Conservation (phyloP, 1,140 invertebrate genomes). For the Alviniconcha marisindica region DNA sequence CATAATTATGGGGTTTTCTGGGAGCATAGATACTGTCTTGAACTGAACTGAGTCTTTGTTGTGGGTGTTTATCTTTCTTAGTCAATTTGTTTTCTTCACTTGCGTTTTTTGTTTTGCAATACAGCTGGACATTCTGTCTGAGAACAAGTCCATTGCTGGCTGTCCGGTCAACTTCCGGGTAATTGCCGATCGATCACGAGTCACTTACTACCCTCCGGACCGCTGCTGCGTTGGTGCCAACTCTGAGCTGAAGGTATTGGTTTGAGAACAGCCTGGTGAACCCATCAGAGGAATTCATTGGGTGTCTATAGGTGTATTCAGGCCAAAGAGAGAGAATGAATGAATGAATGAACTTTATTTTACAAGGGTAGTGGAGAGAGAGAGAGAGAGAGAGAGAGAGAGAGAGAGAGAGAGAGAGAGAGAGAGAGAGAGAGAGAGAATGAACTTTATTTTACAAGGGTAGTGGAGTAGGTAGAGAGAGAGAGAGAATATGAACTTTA, state of each 20-base stretch:
- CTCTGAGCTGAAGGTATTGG: constrained; percentile 95
- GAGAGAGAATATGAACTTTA: too few relatives aligned
- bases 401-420: too few relatives aligned
- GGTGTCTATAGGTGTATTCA: too few relatives aligned
- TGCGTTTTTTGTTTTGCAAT: background rate
- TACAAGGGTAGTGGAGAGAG: too few relatives aligned
- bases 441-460: too few relatives aligned
- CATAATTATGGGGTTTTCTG: too few relatives aligned
- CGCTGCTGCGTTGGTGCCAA: constrained; percentile 95
- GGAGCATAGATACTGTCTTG: too few relatives aligned
- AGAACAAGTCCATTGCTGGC: constrained; percentile 81
- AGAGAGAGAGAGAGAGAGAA: too few relatives aligned
- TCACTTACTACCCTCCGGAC: constrained; percentile 77
- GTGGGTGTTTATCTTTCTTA: background rate
- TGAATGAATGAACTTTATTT: too few relatives aligned
- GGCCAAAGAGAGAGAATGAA: too few relatives aligned
- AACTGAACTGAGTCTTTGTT: background rate
- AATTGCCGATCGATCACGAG: constrained; percentile 87
- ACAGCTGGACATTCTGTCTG: constrained; percentile 82
- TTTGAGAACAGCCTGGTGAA: too few relatives aligned
- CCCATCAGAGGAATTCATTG: too few relatives aligned
- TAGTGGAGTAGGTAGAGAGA: background rate
- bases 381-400: background rate
- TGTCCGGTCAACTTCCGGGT: constrained; percentile 90
- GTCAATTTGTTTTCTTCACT: background rate